Evolutionary conservation across 1,140 invertebrate species (phyloP).

Genomic region (Neodiprion fabricii): DNA sequence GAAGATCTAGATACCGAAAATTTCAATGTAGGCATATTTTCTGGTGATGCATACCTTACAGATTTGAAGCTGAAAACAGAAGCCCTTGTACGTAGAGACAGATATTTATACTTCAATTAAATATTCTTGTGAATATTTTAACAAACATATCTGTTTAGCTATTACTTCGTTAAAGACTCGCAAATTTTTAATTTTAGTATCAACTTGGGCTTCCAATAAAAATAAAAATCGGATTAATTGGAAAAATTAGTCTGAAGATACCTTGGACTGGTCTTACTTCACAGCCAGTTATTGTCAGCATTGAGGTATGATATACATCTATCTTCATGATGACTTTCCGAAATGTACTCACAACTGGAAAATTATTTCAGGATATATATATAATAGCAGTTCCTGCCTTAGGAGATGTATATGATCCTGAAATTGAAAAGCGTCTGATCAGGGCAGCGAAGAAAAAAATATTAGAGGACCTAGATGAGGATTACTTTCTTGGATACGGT

Average conservation of each 20-base stretch:
- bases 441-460: conserved; percentile 75
- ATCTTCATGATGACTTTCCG: neutral
- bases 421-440: conserved; percentile 74
- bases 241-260: conserved; percentile 77
- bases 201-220: conserved; percentile 82
- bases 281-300: conserved; percentile 71
- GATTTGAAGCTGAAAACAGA: conserved; percentile 81
- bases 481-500: conserved; percentile 57
- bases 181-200: conserved; percentile 66
- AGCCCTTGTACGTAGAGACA: conserved; percentile 71
- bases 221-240: conserved; percentile 80
- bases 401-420: conserved; percentile 74
- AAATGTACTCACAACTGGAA: neutral
- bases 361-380: conserved; percentile 68
- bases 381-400: conserved; percentile 78
- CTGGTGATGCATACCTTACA: conserved; percentile 77
- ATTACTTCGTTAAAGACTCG: conserved; percentile 6
- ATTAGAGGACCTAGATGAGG: conserved; percentile 63
- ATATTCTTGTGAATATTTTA: neutral
- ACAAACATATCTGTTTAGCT: conserved; percentile 4
- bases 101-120: neutral
- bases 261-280: conserved; percentile 79
- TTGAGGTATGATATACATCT: conserved; percentile 63
- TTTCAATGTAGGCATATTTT: conserved; percentile 83
- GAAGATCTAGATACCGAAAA: conserved; percentile 83